Evolutionary conservation across 2,888 invertebrate genomes (phyloP).

Genomic region (Ligdia adustata): DNA sequence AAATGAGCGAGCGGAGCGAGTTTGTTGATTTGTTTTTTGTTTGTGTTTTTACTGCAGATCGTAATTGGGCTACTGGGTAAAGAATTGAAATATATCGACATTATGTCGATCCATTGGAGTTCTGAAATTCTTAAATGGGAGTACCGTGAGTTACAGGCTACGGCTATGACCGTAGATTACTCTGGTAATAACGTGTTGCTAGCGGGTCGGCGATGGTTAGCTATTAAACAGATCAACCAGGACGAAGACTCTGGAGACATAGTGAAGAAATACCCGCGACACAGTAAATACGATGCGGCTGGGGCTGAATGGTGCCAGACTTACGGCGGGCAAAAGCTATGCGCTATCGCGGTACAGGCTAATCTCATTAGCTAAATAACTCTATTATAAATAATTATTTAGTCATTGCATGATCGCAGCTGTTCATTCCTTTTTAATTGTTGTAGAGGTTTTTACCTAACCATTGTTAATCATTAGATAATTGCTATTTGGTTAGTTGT

Average conservation of each 20-base stretch:
- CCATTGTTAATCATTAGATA: no score
- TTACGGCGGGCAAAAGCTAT: conserved; percentile 89
- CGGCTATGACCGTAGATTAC: conserved; percentile 95
- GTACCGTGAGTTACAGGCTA: conserved; percentile 94
- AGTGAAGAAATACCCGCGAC: conserved; percentile 91
- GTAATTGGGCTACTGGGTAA: no score
- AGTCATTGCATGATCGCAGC: no score
- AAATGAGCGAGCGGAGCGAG: no score
- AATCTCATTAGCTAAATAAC: no score
- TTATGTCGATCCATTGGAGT: conserved; percentile 80
- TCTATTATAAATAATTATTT: no score
- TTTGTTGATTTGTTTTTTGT: no score
- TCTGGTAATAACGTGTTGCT: conserved; percentile 93
- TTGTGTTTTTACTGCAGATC: no score
- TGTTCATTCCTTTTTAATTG: no score
- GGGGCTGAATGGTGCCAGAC: conserved; percentile 97
- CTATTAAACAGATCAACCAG: conserved; percentile 88
- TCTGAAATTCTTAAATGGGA: conserved; percentile 85
- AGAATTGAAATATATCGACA: no score
- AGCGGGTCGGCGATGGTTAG: conserved; percentile 92
- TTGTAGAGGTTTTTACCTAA: no score
- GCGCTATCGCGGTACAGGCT: conserved; percentile 92
- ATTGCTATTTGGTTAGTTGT: no score
- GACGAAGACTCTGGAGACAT: conserved; percentile 88
- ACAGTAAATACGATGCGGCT: conserved; percentile 96